A percentile compares a stretch with the other conserved stretches of the same genome.
phyloP scores from a whole-genome alignment of 2,113 vertebrate genomes.

The Ailurus styani region DNA sequence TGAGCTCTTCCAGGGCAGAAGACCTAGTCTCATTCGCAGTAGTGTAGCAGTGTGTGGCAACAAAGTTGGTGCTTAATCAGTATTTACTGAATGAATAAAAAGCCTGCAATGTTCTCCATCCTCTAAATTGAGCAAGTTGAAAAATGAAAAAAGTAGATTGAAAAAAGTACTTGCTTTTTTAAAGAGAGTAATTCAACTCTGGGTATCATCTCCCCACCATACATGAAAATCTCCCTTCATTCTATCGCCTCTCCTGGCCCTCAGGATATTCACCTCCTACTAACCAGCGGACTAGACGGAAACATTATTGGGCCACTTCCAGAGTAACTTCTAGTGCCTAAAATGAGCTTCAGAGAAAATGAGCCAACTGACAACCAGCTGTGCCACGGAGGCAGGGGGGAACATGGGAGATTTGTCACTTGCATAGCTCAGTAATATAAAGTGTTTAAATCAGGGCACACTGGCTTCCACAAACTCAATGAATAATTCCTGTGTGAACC shows the following conservation, averaged over 20 bases:
- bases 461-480: neutral
- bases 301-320: neutral
- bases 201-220: neutral
- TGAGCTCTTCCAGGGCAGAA: neutral
- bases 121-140: neutral
- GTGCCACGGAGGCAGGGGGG: accelerated
- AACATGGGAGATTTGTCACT: neutral
- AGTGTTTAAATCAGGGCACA: neutral
- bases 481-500: neutral
- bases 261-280: neutral
- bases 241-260: neutral
- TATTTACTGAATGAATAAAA: constrained; percentile 1
- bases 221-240: neutral
- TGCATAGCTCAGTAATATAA: neutral
- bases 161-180: neutral
- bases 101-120: neutral
- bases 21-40: neutral
- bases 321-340: neutral
- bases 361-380: neutral
- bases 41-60: neutral
- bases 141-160: neutral
- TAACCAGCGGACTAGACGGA: neutral
- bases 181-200: neutral
- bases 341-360: neutral
- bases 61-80: neutral